Evolutionary conservation across 2,888 invertebrate genomes (phyloP), one percentile per base, ranked within the genome.

Genomic region (Panopea generosa): DNA sequence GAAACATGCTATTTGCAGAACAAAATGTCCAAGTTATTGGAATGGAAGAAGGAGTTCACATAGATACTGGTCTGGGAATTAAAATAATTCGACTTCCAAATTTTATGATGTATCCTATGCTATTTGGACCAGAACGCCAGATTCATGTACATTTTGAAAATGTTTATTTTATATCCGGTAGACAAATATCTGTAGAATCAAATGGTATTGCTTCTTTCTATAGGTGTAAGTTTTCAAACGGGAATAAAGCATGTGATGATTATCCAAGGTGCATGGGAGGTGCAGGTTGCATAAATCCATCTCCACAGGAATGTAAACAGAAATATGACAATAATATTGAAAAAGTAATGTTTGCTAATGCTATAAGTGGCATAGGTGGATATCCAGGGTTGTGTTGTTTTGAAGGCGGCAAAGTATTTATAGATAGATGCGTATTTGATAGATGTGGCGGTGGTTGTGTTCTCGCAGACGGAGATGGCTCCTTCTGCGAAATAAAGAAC

Each of bases 121-220:
- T 29, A 9, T 61, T 61, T n/a, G n/a, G 16, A 9, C 18, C 40
- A 18, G 66, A 66, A 47, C 16, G 22, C 4, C 7, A 50, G 24
- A 47, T 73, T 0, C 18, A 61, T 33, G 53, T 70, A 16, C 66
- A 70, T 66, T 73, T 73, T 59, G 73, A 78, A 70, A 78, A 69
- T 47, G 18, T 78, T 4, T 9, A 11, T 11, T 73, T 78, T n/a
- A 4, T 11, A 11, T 33, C 33, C 11, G 59, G 57, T 4, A 63
- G 50, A 4, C 52, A 66, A 43, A 62, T 67, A 14, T 27, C 4
- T 16, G 52, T 61, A n/a, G 7, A 0, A 18, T 4, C 22, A 4
- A 50, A 33, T n/a, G 55, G 52, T 1, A 49, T 11, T 2, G 56
- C 62, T 20, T 53, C 67, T 1, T 73, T 73, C 50, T 50, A 57